phyloP scores from a whole-genome alignment of 2,797 vertebrate species.

The Synanceia verrucosa region DNA sequence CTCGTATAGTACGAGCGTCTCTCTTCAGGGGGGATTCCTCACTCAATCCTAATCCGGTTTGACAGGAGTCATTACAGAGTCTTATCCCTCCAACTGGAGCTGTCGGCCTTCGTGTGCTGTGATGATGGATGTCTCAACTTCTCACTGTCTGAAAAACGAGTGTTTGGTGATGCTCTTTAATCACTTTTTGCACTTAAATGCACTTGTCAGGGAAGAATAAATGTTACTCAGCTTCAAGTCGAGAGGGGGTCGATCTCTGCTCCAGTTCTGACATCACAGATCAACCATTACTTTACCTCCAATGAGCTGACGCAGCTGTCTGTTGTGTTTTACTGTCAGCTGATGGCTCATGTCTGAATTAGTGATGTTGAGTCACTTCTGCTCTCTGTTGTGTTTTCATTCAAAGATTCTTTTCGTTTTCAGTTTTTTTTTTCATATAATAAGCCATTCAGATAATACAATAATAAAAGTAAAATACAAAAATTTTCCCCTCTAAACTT shows the following conservation, averaged over 20 bases:
- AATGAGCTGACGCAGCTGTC: neutral
- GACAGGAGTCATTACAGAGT: constrained; percentile 12
- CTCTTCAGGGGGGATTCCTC: neutral
- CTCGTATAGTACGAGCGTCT: neutral
- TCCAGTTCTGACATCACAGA: neutral
- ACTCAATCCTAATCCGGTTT: neutral
- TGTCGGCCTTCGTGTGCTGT: neutral
- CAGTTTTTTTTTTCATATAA: neutral
- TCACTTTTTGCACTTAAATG: neutral
- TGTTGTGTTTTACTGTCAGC: neutral
- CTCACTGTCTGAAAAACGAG: neutral
- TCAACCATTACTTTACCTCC: neutral
- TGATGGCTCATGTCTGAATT: neutral
- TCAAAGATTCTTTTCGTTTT: too few species aligned
- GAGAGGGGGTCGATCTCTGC: neutral
- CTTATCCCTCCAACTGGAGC: neutral
- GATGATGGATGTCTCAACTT: neutral
- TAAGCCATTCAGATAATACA: neutral
- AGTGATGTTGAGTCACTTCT: neutral
- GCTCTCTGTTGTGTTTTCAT: neutral
- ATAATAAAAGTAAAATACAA: too few species aligned
- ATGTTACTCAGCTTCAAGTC: neutral
- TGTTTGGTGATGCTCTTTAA: neutral
- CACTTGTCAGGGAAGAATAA: neutral
- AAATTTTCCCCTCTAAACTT: neutral